phyloP scores from a whole-genome alignment of 2,888 invertebrate species.

The Melangyna quadrimaculata region DNA sequence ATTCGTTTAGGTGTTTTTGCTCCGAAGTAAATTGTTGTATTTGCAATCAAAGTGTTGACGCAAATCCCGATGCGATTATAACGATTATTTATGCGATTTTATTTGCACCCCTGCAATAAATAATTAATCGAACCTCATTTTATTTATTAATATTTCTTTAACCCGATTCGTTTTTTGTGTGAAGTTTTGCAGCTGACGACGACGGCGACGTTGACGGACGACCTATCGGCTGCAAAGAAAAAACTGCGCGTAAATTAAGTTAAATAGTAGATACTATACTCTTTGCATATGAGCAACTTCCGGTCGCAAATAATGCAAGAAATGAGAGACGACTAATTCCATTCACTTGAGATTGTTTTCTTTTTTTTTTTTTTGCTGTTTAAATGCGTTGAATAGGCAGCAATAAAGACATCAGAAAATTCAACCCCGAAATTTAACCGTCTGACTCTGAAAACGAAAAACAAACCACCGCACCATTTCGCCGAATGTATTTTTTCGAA shows the following conservation, averaged over 20 bases:
- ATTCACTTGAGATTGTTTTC: slow-evolving; percentile 38
- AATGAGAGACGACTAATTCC: slow-evolving; percentile 45
- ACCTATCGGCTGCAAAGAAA: slow-evolving; percentile 33
- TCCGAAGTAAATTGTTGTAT: slow-evolving; percentile 41
- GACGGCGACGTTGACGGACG: slow-evolving; percentile 18
- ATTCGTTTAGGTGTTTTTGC: slow-evolving; percentile 33
- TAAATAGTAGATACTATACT: slow-evolving; percentile 32
- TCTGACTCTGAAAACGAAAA: slow-evolving; percentile 34
- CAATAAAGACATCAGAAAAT: slow-evolving; percentile 17
- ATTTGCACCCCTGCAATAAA: slow-evolving; percentile 13
- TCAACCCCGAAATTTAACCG: slow-evolving; percentile 58
- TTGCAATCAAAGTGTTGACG: slow-evolving; percentile 32
- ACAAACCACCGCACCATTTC: slow-evolving; percentile 62
- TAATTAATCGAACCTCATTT: background rate
- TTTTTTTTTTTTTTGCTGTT: slow-evolving; percentile 1
- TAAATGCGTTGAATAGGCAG: background rate
- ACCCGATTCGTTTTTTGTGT: slow-evolving; percentile 25
- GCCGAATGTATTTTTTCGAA: slow-evolving; percentile 66
- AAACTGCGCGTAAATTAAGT: slow-evolving; percentile 61
- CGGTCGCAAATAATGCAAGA: slow-evolving; percentile 43
- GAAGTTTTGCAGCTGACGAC: slow-evolving; percentile 59
- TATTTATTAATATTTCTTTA: slow-evolving; percentile 31
- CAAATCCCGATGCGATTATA: slow-evolving; percentile 48
- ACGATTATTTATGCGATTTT: slow-evolving; percentile 61
- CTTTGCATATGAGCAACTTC: slow-evolving; percentile 36